These are phyloP conservation scores for Apodemus agrarius DNA, from an alignment of 2,797 vertebrate genomes.

Conservation along the genomic window DNA sequence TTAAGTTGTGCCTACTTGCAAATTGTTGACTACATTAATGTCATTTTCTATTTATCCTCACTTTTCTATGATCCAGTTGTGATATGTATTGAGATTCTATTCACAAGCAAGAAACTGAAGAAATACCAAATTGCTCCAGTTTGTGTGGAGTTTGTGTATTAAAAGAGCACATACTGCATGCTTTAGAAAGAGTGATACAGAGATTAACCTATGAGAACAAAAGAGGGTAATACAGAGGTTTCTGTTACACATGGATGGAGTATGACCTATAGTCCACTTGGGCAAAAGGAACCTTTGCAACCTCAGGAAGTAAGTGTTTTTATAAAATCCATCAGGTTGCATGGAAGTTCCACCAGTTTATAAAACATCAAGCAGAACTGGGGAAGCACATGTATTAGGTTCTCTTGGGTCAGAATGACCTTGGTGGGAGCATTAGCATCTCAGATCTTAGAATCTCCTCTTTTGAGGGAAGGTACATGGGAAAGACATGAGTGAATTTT, in stretches of 20 bases:
- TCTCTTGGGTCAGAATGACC: background rate
- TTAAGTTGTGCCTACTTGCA: background rate
- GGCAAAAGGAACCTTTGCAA: background rate
- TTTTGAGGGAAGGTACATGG: background rate
- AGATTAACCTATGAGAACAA: background rate
- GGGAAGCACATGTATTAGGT: background rate
- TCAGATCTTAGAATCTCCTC: background rate
- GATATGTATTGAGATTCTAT: background rate
- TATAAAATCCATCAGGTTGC: background rate
- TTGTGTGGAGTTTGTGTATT: background rate
- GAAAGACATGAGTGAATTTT: background rate
- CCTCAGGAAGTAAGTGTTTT: background rate
- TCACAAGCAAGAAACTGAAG: slow-evolving; percentile 7
- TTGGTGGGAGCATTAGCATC: background rate
- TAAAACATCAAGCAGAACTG: background rate
- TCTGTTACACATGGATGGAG: background rate
- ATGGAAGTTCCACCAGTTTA: background rate
- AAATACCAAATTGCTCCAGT: background rate
- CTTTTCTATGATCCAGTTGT: background rate
- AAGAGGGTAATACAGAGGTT: background rate
- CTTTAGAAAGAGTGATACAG: background rate
- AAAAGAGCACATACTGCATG: background rate
- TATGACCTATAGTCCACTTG: background rate
- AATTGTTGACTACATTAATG: background rate
- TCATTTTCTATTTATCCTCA: background rate